A percentile compares a stretch with the other conserved stretches of the same genome.
Conservation (phyloP, 2,797 vertebrate genomes). For the Nasua narica region DNA sequence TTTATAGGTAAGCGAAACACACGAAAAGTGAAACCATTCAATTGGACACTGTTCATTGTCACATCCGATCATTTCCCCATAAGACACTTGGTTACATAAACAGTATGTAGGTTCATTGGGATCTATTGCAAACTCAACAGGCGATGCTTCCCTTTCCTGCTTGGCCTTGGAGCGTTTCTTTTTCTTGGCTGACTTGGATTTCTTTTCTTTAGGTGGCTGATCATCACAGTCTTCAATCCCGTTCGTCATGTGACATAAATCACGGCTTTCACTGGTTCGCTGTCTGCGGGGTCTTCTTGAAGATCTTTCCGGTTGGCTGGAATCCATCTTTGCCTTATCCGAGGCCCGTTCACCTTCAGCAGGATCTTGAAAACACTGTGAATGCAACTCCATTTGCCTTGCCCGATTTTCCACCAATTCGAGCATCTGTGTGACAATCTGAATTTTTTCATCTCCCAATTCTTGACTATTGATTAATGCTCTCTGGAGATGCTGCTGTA, state of each 20-base stretch:
- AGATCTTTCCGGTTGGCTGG: conserved; percentile 88
- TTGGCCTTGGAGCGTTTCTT: conserved; percentile 98
- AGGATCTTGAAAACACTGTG: conserved; percentile 91
- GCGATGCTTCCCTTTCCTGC: conserved; percentile 94
- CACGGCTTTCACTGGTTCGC: conserved; percentile 94
- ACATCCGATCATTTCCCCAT: conserved; percentile 98
- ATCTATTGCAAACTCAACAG: conserved; percentile 95
- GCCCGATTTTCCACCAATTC: conserved; percentile 97
- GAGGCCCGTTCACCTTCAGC: conserved; percentile 87
- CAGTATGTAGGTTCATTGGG: conserved; percentile 99
- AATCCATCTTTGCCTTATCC: conserved; percentile 84
- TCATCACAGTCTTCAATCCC: conserved; percentile 93
- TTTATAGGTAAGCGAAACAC: conserved; percentile 97
- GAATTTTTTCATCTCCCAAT: conserved; percentile 98
- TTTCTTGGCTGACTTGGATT: conserved; percentile 96
- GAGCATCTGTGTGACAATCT: conserved; percentile 96
- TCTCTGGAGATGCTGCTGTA: conserved; percentile 95
- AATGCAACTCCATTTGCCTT: conserved; percentile 95
- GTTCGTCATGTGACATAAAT: conserved; percentile 93
- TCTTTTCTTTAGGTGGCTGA: conserved; percentile 93
- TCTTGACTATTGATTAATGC: conserved; percentile 97
- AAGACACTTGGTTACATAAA: conserved; percentile 97
- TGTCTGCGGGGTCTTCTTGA: conserved; percentile 92
- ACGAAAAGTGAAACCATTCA: conserved; percentile 99
- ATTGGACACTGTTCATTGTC: conserved; percentile 98